Evolutionary conservation across 1,140 invertebrate species (phyloP).

Genomic region (Trichonephila clavipes): DNA sequence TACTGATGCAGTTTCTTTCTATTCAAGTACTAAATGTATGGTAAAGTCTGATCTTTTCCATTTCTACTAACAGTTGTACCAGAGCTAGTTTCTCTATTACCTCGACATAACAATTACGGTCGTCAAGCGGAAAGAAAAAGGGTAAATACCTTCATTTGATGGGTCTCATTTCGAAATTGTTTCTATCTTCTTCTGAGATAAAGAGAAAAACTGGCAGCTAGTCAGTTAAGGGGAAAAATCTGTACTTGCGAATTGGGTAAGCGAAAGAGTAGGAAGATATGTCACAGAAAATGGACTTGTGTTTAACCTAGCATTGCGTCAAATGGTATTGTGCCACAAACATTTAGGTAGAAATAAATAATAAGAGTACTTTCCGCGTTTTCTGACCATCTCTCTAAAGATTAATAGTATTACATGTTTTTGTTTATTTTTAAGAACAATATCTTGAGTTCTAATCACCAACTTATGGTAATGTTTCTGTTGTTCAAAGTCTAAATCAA

Average conservation of each 20-base stretch:
- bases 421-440: not conserved
- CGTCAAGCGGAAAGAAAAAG: not conserved
- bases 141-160: constrained; percentile 51
- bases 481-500: too few species aligned
- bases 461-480: too few species aligned
- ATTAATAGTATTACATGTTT: not conserved
- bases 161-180: constrained; percentile 57
- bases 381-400: not conserved
- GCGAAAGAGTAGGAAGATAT: constrained; percentile 13
- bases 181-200: constrained; percentile 37
- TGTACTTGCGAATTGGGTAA: constrained; percentile 11
- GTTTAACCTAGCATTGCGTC: constrained; percentile 3
- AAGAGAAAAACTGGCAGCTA: constrained; percentile 35
- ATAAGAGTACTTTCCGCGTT: not conserved
- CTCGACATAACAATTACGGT: constrained; percentile 32
- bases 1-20: not conserved
- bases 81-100: constrained; percentile 25
- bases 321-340: not conserved
- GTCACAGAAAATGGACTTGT: constrained; percentile 26
- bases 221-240: constrained; percentile 12
- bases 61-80: not conserved
- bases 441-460: not conserved
- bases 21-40: not conserved
- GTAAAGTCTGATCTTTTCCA: constrained; percentile 23
- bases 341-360: constrained; percentile 12